Evolutionary conservation across 2,797 vertebrate species (phyloP).

Genomic region (Tadarida brasiliensis): DNA sequence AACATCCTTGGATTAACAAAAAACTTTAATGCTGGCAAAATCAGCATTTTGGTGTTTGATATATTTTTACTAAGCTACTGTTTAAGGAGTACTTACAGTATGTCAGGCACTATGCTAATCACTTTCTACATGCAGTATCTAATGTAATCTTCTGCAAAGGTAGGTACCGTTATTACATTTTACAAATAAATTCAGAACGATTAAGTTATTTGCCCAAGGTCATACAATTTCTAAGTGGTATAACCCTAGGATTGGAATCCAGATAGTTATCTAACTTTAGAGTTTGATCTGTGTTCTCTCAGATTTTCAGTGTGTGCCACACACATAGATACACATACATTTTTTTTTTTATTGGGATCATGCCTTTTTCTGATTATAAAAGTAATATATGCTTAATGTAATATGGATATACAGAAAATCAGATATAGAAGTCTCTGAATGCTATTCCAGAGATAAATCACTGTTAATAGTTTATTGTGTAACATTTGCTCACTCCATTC

Average conservation of each 20-base stretch:
- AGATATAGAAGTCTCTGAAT: neutral
- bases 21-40: neutral
- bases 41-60: neutral
- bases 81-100: neutral
- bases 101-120: neutral
- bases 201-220: constrained; percentile 2
- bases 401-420: neutral
- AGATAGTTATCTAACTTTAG: neutral
- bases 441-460: constrained; percentile 1
- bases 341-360: neutral
- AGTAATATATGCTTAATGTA: neutral
- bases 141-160: neutral
- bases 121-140: neutral
- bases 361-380: neutral
- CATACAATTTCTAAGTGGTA: neutral
- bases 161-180: neutral
- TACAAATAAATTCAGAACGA: constrained; percentile 1
- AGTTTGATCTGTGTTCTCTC: neutral
- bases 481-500: neutral
- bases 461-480: constrained; percentile 13
- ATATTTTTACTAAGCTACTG: neutral
- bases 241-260: constrained; percentile 1
- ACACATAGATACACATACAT: neutral
- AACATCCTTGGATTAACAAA: no score
- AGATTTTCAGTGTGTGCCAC: neutral